Conservation (phyloP, 2,888 invertebrate genomes). For the Lamellibrachia satsuma region DNA sequence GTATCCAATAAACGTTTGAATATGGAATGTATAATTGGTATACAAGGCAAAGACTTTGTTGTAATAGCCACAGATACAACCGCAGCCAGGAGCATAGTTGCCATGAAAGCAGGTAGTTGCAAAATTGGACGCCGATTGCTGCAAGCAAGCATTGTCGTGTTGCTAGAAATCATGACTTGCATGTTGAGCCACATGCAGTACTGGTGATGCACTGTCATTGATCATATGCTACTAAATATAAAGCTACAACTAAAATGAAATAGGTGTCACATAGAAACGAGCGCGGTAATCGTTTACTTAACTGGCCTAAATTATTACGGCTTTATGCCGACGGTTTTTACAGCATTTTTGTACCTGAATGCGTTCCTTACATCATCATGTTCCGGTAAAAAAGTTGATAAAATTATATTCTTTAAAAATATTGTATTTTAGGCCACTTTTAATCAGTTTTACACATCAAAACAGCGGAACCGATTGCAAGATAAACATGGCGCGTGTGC, state of each 20-base stretch:
- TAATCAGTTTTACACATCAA: too few relatives aligned
- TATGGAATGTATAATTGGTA: constrained; percentile 47
- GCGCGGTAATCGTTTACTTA: neutral
- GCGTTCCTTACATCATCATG: too few relatives aligned
- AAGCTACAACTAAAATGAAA: neutral
- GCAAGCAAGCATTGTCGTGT: neutral
- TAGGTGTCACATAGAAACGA: neutral
- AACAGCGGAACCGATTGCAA: too few relatives aligned
- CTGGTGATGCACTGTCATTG: neutral
- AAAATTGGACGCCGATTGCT: neutral
- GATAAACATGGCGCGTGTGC: too few relatives aligned
- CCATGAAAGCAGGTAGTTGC: constrained; percentile 44
- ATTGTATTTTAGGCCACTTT: too few relatives aligned
- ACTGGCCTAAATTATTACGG: neutral
- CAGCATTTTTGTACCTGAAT: too few relatives aligned
- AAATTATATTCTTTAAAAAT: too few relatives aligned
- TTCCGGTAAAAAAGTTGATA: too few relatives aligned
- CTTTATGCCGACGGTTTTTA: too few relatives aligned
- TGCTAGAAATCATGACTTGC: constrained; percentile 19
- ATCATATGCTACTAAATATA: neutral
- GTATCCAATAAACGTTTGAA: constrained; percentile 9
- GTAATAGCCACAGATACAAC: constrained; percentile 43
- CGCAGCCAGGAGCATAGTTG: constrained; percentile 42
- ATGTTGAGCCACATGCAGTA: neutral
- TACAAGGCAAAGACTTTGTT: constrained; percentile 44